These are phyloP conservation scores for Lasioglossum marginatum DNA, from an alignment of 2,888 invertebrate species.

Conservation along the genomic window DNA sequence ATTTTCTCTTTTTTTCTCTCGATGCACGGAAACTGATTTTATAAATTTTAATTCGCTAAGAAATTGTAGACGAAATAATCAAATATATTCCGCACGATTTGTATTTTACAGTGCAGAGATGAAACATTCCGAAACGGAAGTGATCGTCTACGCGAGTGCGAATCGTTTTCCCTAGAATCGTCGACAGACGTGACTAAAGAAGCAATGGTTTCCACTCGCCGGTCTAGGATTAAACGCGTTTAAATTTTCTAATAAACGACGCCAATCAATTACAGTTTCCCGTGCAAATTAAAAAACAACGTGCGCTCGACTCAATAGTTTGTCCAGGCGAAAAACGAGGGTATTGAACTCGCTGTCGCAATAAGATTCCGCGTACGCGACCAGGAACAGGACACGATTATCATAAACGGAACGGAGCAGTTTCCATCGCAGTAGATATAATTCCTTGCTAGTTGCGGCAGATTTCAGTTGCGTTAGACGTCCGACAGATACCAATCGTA, in stretches of 20 bases:
- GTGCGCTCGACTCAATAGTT: not conserved
- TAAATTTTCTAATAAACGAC: not conserved
- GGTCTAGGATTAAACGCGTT: not conserved
- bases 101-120: not conserved
- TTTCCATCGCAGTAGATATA: slow-evolving; percentile 15
- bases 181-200: not conserved
- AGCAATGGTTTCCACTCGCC: not conserved
- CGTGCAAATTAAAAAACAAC: not conserved
- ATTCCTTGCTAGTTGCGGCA: slow-evolving; percentile 7
- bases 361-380: not conserved
- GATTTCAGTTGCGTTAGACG: slow-evolving; percentile 34
- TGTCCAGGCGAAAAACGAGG: not conserved
- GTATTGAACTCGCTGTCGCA: not conserved
- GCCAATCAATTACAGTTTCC: not conserved
- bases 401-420: slow-evolving; percentile 26
- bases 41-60: not conserved
- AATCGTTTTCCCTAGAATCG: not conserved
- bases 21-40: not conserved
- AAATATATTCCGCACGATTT: not conserved
- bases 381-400: slow-evolving; percentile 29
- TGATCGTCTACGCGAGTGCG: not conserved
- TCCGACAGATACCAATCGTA: slow-evolving; percentile 38
- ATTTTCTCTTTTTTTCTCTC: not conserved
- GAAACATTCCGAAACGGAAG: not conserved
- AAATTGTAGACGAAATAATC: not conserved